Evolutionary conservation across 92 coral and sea anemone genomes (phyloP).

Genomic region (Plumapathes pennacea): DNA sequence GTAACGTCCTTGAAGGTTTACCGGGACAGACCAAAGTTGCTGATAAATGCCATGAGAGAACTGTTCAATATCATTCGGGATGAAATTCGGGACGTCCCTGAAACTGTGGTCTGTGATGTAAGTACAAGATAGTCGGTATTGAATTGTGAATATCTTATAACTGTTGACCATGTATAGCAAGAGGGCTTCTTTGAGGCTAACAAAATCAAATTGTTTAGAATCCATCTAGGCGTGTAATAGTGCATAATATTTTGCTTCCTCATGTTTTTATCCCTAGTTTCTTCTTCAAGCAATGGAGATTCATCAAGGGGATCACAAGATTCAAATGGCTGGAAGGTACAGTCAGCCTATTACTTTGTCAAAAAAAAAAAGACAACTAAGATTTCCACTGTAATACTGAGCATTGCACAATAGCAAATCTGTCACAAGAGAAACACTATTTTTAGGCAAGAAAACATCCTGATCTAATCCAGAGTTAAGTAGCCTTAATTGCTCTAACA

Average conservation of each 20-base stretch:
- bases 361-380: too few species aligned
- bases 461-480: too few species aligned
- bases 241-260: background rate
- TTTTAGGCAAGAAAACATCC: too few species aligned
- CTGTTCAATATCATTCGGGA: slow-evolving; percentile 59
- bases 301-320: slow-evolving; percentile 54
- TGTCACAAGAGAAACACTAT: too few species aligned
- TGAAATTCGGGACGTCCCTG: slow-evolving; percentile 26
- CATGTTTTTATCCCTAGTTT: slow-evolving; percentile 34
- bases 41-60: slow-evolving; percentile 66
- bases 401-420: too few species aligned
- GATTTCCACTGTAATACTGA: too few species aligned
- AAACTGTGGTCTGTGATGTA: slow-evolving; percentile 61
- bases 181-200: too few species aligned
- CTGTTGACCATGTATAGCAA: background rate
- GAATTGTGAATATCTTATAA: background rate
- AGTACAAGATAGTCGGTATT: slow-evolving; percentile 6
- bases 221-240: background rate
- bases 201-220: too few species aligned
- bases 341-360: too few species aligned
- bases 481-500: too few species aligned
- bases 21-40: slow-evolving; percentile 60
- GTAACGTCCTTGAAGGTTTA: slow-evolving; percentile 62
- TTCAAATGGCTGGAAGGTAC: slow-evolving; percentile 87
- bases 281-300: slow-evolving; percentile 66